Conservation (phyloP, 2,797 vertebrate species). For the Taenioides sp. region DNA sequence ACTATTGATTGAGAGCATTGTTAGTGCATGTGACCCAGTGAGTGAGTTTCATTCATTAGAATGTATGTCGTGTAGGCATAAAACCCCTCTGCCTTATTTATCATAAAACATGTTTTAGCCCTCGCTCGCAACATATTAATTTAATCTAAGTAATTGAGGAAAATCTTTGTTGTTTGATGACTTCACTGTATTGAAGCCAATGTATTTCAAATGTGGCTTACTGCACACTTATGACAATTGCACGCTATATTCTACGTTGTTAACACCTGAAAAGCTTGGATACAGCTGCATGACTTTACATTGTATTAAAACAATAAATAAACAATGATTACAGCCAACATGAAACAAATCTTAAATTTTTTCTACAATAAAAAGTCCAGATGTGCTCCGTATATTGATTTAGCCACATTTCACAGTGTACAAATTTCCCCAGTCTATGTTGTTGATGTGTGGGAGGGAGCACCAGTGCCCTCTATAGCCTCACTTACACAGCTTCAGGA, state of each 20-base stretch:
- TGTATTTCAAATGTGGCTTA: background rate
- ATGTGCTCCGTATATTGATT: slow-evolving; percentile 8
- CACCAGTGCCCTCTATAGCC: slow-evolving; percentile 23
- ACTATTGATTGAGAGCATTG: no score
- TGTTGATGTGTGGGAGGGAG: slow-evolving; percentile 42
- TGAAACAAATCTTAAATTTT: background rate
- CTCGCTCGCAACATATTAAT: no score
- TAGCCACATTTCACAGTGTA: slow-evolving; percentile 15
- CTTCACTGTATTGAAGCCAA: background rate
- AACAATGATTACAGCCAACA: no score
- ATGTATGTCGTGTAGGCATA: no score
- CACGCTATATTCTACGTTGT: background rate
- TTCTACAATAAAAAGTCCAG: background rate
- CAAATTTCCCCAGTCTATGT: slow-evolving; percentile 13
- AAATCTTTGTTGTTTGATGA: no score
- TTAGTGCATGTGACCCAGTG: no score
- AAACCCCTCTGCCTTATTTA: no score
- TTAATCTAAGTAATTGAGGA: no score
- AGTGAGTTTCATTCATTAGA: no score
- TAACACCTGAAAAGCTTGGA: background rate
- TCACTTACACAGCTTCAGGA: slow-evolving; percentile 30
- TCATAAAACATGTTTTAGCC: background rate
- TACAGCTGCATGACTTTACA: background rate
- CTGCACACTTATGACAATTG: background rate
- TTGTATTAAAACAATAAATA: no score